phyloP scores from a whole-genome alignment of 1,140 invertebrate genomes.

The Drosophila athabasca region DNA sequence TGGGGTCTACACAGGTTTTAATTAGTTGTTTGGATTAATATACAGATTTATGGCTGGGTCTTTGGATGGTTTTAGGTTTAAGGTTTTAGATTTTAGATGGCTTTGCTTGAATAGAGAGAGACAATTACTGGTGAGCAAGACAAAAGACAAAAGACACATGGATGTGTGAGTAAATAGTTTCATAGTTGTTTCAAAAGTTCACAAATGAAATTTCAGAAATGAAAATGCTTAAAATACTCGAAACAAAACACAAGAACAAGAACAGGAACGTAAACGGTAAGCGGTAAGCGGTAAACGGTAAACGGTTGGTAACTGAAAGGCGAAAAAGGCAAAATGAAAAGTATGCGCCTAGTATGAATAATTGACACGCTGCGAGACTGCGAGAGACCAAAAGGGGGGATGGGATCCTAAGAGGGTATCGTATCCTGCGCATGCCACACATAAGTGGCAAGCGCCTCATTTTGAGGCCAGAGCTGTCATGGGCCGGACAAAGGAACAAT shows the following conservation, averaged over 20 bases:
- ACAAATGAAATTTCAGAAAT: conserved; percentile 46
- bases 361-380: conserved; percentile 57
- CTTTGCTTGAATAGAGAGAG: conserved; percentile 22
- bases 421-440: conserved; percentile 62
- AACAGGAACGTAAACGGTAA: conserved; percentile 8
- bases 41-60: conserved; percentile 33
- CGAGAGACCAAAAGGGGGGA: conserved; percentile 1
- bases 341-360: conserved; percentile 71
- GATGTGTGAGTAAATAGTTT: conserved; percentile 82
- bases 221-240: conserved; percentile 57
- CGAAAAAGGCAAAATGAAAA: conserved; percentile 40
- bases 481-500: conserved; percentile 76
- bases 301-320: conserved; percentile 23
- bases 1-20: conserved; percentile 52
- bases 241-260: conserved; percentile 23
- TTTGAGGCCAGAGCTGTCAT: conserved; percentile 77
- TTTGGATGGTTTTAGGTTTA: conserved; percentile 27
- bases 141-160: conserved; percentile 84
- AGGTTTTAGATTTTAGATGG: conserved; percentile 7
- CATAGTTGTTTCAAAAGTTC: conserved; percentile 37
- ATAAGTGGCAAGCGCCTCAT: conserved; percentile 80
- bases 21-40: conserved; percentile 68
- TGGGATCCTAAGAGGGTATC: conserved; percentile 11
- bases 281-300: not conserved
- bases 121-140: conserved; percentile 81